Base-by-base conservation (phyloP, 2,888 invertebrate species). In the Chaetogeoica ovagalla region DNA sequence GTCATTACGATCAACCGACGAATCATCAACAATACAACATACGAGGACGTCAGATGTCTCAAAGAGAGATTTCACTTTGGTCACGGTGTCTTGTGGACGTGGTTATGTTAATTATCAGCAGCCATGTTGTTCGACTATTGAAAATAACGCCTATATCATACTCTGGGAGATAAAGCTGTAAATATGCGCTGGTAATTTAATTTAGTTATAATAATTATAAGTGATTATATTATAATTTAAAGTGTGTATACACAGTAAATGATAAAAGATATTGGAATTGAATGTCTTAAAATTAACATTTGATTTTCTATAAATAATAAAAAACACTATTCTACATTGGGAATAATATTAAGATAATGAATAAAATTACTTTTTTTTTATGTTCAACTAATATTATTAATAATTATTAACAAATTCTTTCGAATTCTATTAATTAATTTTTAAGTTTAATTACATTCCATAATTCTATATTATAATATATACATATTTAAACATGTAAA, bases 41-140 rank as follows among this genome's bases (percentile, higher is more conserved):
- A 5, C 71, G 5, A 71, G 70, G 43, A 17, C 77, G 6, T 13
- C 79, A 17, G 79, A 79, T 63, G 79, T 63, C n/a, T 79, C 79
- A 17, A 79, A 79, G 63, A 79, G 71, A 79, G 79, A 79, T 65
- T 71, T 71, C 71, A 95, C 95, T 0, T 91, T 95, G 43, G 90
- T 96, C 65, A 94, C 94, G 0, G 87, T 96, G 74, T 94, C 94
- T 89, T 96, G 95, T 0, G 96, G 96, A 2, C 89, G 94, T 17
- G 96, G 96, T 5, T 96, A 96, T 85, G 91, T 93, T 37, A 94
- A 94, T 87, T 94, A 94, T 92, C 89, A 94, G 81, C 93, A 93
- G 84, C 90, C 92, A 23, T 90, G 91, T 84, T 90, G 91, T 85
- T 83, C 89, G 43, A 87, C 88, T 2, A 90, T 90, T 83, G 88